Evolutionary conservation across 2,888 invertebrate genomes (phyloP).

Genomic region (Netelia inedita): DNA sequence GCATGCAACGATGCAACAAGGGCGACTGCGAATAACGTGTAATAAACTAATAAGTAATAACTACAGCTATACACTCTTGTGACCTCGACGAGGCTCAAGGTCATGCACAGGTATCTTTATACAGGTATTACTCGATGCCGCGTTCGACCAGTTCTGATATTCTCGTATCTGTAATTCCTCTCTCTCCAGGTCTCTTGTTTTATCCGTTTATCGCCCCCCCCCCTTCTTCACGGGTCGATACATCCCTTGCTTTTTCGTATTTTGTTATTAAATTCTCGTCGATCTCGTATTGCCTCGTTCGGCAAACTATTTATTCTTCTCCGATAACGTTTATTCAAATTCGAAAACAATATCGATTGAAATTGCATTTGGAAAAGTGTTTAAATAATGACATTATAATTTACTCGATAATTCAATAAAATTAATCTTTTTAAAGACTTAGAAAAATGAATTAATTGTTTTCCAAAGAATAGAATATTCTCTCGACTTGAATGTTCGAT

Average conservation of each 20-base stretch:
- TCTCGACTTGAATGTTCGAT: too few relatives aligned
- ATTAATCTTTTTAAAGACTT: too few relatives aligned
- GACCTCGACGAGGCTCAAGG: slow-evolving; percentile 57
- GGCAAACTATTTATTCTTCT: neutral
- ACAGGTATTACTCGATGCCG: slow-evolving; percentile 36
- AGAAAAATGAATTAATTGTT: too few relatives aligned
- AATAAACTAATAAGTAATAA: slow-evolving; percentile 60
- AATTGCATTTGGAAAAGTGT: neutral
- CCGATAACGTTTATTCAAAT: too few relatives aligned
- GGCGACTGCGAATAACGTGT: slow-evolving; percentile 28
- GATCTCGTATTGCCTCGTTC: neutral
- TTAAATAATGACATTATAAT: too few relatives aligned
- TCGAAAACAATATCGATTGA: neutral
- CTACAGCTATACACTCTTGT: slow-evolving; percentile 41
- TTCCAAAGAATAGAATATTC: too few relatives aligned
- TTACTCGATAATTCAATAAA: too few relatives aligned
- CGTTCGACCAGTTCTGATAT: slow-evolving; percentile 58
- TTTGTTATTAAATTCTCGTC: slow-evolving; percentile 28
- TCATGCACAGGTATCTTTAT: slow-evolving; percentile 30
- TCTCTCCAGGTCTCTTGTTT: slow-evolving; percentile 26
- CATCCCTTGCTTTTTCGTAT: slow-evolving; percentile 8
- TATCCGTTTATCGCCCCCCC: neutral
- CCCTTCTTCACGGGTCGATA: too few relatives aligned
- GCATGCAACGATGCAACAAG: neutral
- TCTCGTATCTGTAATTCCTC: slow-evolving; percentile 46